phyloP scores from a whole-genome alignment of 1,140 invertebrate genomes.

The Amyelois transitella region DNA sequence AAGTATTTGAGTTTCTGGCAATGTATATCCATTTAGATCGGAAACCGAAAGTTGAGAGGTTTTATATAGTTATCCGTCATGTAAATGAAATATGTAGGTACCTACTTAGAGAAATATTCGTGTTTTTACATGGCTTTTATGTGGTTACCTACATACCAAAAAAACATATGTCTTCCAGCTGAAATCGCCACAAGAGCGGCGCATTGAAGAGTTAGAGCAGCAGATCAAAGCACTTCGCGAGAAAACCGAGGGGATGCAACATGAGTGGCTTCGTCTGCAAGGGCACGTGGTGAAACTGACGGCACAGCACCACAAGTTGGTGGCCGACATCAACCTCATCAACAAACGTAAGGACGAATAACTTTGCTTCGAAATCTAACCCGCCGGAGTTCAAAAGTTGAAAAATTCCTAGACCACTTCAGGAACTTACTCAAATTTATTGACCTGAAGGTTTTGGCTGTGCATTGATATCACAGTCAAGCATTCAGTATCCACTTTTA shows the following conservation, averaged over 20 bases:
- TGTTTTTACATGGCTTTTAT: no score
- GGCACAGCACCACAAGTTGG: constrained; percentile 78
- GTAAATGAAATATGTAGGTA: no score
- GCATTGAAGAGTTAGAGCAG: constrained; percentile 77
- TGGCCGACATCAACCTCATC: constrained; percentile 79
- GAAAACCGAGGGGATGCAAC: constrained; percentile 78
- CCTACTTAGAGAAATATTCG: no score
- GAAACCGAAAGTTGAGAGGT: no score
- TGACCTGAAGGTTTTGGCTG: no score
- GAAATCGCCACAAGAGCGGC: constrained; percentile 63
- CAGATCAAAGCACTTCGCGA: constrained; percentile 76
- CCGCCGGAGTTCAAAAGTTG: no score
- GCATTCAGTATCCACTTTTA: no score
- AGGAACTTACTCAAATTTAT: no score
- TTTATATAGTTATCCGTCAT: no score
- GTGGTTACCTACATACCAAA: neutral
- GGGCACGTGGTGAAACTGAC: constrained; percentile 80
- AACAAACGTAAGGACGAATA: constrained; percentile 76
- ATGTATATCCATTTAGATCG: no score
- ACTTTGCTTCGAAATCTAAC: neutral
- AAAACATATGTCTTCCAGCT: constrained; percentile 19
- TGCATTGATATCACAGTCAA: no score
- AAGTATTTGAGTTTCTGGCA: constrained; percentile 15
- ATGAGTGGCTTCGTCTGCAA: constrained; percentile 84
- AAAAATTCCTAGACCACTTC: no score